phyloP scores from a whole-genome alignment of 2,113 vertebrate species.

The Tragelaphus imberbis region DNA sequence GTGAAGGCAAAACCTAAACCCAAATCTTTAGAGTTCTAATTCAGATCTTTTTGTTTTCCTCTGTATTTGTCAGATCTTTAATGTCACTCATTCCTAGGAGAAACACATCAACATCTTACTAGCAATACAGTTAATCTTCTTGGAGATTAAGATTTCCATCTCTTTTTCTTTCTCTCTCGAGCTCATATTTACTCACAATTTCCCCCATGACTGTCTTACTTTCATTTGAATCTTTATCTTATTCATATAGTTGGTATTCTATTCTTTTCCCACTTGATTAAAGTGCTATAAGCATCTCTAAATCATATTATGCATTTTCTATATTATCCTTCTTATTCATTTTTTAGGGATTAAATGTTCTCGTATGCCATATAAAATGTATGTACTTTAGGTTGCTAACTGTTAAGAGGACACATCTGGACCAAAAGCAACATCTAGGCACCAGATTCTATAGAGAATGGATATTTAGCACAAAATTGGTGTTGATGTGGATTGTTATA shows the following conservation, averaged over 20 bases:
- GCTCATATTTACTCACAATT: not conserved
- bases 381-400: not conserved
- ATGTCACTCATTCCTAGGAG: not conserved
- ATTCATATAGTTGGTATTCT: not conserved
- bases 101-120: not conserved
- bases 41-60: not conserved
- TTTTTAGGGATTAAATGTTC: not conserved
- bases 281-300: not conserved
- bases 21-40: not conserved
- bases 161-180: not conserved
- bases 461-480: not conserved
- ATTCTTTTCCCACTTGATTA: not conserved
- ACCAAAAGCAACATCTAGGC: not conserved
- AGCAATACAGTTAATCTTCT: not conserved
- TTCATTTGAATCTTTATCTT: not conserved
- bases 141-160: not conserved
- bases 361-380: not conserved
- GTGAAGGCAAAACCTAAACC: not conserved
- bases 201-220: not conserved
- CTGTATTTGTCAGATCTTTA: not conserved
- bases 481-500: not conserved
- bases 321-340: not conserved
- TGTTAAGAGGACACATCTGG: not conserved
- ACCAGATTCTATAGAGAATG: not conserved
- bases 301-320: not conserved